Conservation (phyloP, 2,797 vertebrate species). For the Eurystomus glaucurus region DNA sequence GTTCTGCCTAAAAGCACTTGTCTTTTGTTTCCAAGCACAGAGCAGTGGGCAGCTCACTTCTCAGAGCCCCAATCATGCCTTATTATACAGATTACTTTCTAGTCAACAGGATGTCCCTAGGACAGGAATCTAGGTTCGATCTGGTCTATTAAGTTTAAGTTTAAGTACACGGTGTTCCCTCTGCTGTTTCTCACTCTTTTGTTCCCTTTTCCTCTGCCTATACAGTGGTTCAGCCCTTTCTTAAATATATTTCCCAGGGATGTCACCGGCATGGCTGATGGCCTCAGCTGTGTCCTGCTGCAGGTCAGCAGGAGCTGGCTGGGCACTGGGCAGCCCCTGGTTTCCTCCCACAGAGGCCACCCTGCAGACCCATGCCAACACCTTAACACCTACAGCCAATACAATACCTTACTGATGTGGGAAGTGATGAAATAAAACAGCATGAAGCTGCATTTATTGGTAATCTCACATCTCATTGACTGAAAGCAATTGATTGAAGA, state of each 20-base stretch:
- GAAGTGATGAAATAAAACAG: background rate
- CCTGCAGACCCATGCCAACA: background rate
- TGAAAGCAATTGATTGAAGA: background rate
- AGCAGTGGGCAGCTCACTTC: background rate
- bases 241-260: background rate
- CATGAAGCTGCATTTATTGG: background rate
- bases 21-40: background rate
- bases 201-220: background rate
- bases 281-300: background rate
- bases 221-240: background rate
- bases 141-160: background rate
- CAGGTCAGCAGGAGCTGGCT: accelerated
- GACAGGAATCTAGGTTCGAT: background rate
- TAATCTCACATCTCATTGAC: background rate
- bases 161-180: accelerated
- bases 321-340: background rate
- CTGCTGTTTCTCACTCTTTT: background rate
- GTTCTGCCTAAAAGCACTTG: background rate
- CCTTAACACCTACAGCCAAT: background rate
- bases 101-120: background rate
- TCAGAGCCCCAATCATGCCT: background rate
- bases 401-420: background rate
- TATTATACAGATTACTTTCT: background rate
- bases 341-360: background rate
- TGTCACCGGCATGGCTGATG: background rate